phyloP scores from a whole-genome alignment of 2,888 invertebrate species.

The Pollenia griseotomentosa region DNA sequence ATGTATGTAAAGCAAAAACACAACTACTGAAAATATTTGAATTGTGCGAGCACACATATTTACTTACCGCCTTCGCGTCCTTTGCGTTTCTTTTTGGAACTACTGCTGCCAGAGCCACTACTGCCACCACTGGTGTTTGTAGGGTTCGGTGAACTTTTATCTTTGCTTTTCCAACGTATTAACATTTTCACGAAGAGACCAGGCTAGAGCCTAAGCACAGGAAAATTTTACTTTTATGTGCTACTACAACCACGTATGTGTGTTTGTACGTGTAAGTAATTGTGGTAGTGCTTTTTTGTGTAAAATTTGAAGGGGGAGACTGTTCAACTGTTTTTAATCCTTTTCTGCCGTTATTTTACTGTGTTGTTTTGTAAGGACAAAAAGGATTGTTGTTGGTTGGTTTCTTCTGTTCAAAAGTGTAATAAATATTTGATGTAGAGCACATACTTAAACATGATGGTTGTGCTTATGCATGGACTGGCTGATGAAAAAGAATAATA shows the following conservation, averaged over 20 bases:
- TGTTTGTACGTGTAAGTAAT: constrained; percentile 3
- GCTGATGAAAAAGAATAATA: constrained; percentile 30
- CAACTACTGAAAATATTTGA: constrained; percentile 39
- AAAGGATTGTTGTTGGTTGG: constrained; percentile 55
- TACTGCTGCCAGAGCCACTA: constrained; percentile 83
- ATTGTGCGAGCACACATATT: constrained; percentile 52
- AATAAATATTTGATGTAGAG: constrained; percentile 70
- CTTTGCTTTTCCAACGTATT: constrained; percentile 94
- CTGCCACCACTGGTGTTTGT: constrained; percentile 81
- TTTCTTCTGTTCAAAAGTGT: constrained; percentile 51
- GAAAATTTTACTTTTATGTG: background rate
- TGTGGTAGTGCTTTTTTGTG: constrained; percentile 14
- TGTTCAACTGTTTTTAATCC: constrained; percentile 13
- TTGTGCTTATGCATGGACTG: constrained; percentile 17
- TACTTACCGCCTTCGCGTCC: constrained; percentile 91
- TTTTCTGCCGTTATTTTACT: constrained; percentile 30
- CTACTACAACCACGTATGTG: background rate
- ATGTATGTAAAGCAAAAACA: background rate
- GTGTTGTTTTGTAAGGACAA: constrained; percentile 48
- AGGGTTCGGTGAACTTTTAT: constrained; percentile 89
- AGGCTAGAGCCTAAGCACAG: constrained; percentile 57
- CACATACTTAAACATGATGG: constrained; percentile 53
- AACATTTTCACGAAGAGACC: constrained; percentile 85
- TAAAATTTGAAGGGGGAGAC: constrained; percentile 23
- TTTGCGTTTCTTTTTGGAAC: constrained; percentile 93